Evolutionary conservation across 1,140 invertebrate genomes (phyloP), one percentile per base, ranked within the genome.

Genomic region (Dendrolimus punctatus): DNA sequence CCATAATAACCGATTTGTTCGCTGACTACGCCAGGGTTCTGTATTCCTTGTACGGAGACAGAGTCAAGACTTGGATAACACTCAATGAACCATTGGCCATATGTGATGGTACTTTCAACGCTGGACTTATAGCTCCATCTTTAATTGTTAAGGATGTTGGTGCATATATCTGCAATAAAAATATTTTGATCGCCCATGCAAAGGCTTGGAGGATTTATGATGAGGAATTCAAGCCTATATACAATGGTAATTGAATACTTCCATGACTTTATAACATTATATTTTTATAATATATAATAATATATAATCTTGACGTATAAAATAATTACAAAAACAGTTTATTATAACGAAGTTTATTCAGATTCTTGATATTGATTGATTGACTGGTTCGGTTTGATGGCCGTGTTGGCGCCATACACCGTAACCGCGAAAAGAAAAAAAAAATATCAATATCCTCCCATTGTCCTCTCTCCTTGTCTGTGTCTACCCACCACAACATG

Each of bases 151-250:
- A 47, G 4, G 87, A 85, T 5, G 72, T 87, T 23, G 87, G 76
- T 0, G 71, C 78, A 8, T 90, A 90, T 53, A 54, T 88, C 4
- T 90, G 89, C 49, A 80, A 62, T 4, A 90, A 91, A 58, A 89
- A 87, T 59, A 38, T 88, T 5, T 56, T 91, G 4, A 76, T 87
- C 51, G 87, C 90, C 0, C 91, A 91, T 60, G 90, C 89, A 2
- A 88, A 83, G 63, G 88, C 85, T 5, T 90, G 87, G 46, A 85
- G 87, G 56, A 76, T 93, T 49, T 93, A 92, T 38, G 59, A 66
- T n/a, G 6, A 59, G 5, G 55, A 68, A 5, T 72, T 57, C 8
- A 59, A 56, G 40, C 38, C 39, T 7, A 43, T 48, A 10, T 61
- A 64, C 55, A 10, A 58, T 80, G 89, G 88, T 66, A 68, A 79